Evolutionary conservation across 1,140 invertebrate genomes (phyloP).

Genomic region (Heterodera carotae): DNA sequence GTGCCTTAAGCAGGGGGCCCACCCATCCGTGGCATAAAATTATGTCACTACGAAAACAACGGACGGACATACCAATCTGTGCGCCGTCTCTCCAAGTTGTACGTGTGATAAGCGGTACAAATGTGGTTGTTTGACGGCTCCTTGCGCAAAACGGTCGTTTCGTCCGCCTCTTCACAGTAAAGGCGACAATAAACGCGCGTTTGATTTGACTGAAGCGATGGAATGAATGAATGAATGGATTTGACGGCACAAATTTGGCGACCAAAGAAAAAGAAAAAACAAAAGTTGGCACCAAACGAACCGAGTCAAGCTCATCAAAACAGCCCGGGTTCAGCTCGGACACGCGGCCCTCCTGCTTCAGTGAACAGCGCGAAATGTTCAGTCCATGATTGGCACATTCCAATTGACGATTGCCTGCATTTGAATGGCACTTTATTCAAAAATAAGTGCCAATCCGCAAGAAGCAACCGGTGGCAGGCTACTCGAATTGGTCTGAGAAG

Average conservation of each 20-base stretch:
- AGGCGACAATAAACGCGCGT: conserved; percentile 59
- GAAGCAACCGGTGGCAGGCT: neutral
- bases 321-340: conserved; percentile 54
- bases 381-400: conserved; percentile 52
- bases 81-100: conserved; percentile 56
- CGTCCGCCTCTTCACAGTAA: conserved; percentile 60
- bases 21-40: too few relatives aligned
- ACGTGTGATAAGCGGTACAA: conserved; percentile 53
- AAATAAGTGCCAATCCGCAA: conserved; percentile 16
- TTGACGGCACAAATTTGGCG: neutral
- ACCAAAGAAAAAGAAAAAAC: too few relatives aligned
- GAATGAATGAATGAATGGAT: conserved; percentile 13
- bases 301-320: conserved; percentile 53
- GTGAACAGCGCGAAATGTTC: conserved; percentile 49
- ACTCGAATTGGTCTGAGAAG: neutral
- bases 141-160: conserved; percentile 40
- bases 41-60: too few relatives aligned
- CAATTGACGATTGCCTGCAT: conserved; percentile 40
- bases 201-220: conserved; percentile 42
- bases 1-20: too few relatives aligned
- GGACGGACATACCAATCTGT: conserved; percentile 51
- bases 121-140: conserved; percentile 46
- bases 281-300: too few relatives aligned
- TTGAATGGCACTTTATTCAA: neutral
- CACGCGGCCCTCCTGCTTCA: conserved; percentile 47